These are phyloP conservation scores for Vanacampus margaritifer DNA, from an alignment of 2,113 vertebrate genomes.

Conservation along the genomic window DNA sequence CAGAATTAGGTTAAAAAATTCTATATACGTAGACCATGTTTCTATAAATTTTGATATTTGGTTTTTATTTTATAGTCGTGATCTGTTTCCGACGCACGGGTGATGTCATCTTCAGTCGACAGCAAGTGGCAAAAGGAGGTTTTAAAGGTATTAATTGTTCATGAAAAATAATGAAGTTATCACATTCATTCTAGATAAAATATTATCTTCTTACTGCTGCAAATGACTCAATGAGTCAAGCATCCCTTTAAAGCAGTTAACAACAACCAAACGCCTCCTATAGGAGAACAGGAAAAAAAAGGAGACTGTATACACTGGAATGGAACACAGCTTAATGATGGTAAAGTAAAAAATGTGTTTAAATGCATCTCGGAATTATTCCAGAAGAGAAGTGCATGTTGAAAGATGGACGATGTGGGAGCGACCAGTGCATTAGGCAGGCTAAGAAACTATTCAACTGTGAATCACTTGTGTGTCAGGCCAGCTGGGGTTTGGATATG, in stretches of 20 bases:
- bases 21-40: too few species aligned
- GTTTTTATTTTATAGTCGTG: too few species aligned
- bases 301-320: constrained; percentile 15
- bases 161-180: too few species aligned
- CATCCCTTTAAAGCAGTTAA: constrained; percentile 10
- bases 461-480: constrained; percentile 22
- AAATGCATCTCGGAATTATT: constrained; percentile 1
- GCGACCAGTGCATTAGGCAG: constrained; percentile 33
- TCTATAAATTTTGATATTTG: too few species aligned
- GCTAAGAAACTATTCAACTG: constrained; percentile 20
- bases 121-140: too few species aligned
- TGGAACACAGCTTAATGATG: neutral
- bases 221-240: too few species aligned
- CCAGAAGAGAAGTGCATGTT: constrained; percentile 24
- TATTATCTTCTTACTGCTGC: too few species aligned
- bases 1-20: too few species aligned
- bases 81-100: too few species aligned
- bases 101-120: too few species aligned
- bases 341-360: constrained; percentile 1
- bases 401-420: constrained; percentile 7
- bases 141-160: too few species aligned
- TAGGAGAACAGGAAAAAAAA: constrained; percentile 1
- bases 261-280: constrained; percentile 4
- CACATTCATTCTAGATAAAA: too few species aligned
- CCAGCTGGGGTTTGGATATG: constrained; percentile 18